Percentiles rank a stretch among this genome's conserved stretches.
Conservation (phyloP, 2,113 vertebrate genomes). For the Acanthisitta chloris region DNA sequence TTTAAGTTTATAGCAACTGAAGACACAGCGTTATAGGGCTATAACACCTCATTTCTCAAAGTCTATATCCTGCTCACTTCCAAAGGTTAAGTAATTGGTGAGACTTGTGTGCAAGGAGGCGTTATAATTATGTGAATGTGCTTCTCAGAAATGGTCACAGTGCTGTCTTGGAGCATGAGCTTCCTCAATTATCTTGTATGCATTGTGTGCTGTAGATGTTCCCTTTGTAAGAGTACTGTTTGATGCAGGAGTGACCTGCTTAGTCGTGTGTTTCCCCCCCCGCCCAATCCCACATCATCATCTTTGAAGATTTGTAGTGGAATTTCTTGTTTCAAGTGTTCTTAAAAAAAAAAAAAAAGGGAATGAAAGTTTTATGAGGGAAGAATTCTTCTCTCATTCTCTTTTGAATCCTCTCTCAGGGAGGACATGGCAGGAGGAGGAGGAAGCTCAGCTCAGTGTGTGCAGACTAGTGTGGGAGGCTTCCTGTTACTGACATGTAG, state of each 20-base stretch:
- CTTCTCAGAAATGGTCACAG: neutral
- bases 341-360: neutral
- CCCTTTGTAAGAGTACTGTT: neutral
- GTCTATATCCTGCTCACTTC: neutral
- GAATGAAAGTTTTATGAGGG: neutral
- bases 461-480: neutral
- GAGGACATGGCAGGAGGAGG: neutral
- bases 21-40: neutral
- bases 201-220: neutral
- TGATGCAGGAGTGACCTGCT: neutral
- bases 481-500: neutral
- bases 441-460: neutral
- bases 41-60: neutral
- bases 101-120: neutral
- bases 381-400: neutral
- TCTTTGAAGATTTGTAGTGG: neutral
- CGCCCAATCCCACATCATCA: accelerated
- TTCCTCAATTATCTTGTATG: neutral
- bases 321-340: neutral
- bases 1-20: neutral
- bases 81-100: neutral
- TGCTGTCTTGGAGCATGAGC: neutral
- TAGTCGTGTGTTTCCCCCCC: neutral
- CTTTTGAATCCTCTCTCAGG: neutral
- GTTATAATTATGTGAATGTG: neutral